Evolutionary conservation across 2,797 vertebrate species (phyloP), one percentile per base, ranked within the genome.

Genomic region (Lutjanus campechanus): DNA sequence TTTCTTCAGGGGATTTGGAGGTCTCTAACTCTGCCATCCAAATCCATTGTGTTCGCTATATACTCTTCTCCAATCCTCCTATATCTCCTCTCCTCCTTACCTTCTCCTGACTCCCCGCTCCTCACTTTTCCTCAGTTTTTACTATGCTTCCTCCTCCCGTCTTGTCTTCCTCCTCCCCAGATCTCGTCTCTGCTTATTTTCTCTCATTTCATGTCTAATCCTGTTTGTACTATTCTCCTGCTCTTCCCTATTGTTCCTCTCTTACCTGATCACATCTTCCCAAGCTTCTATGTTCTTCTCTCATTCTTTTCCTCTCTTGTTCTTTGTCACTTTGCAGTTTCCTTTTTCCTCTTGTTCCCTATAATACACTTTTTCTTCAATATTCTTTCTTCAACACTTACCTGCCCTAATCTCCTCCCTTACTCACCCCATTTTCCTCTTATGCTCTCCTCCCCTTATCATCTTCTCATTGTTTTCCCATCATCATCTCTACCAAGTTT

Each of bases 1-100:
- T 90, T 91, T 88, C 86, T 86, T 69, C 68, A 11, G 81, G 82
- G 90, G 90, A 90, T 93, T 91, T 89, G 67, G 71, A 73, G 77
- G 73, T 80, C 80, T 85, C 79, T 79, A 53, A 79, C 84, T 84
- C 88, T 58, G 74, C 76, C 81, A 68, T 91, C 76, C 83, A 88
- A 91, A 91, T 93, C 86, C 76, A 80, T 85, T 89, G 84, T 89
- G 85, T 54, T 81, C 16, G 55, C 66, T 54, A 15, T 69, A 75
- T 29, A 51, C 73, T 69, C 61, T 53, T 68, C 67, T 77, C 72
- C 77, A 62, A 46, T 84, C 76, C 77, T 46, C 36, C 61, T 25
- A 1, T 64, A 69, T 69, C 58, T 71, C 82, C 66, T 67, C 78
- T 63, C 40, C 58, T 84, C 68, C 65, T 80, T 68, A 53, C 65